Evolutionary conservation across 53 echinoderm and acorn worm genomes (phyloP).

Genomic region (Luidia sarsii): DNA sequence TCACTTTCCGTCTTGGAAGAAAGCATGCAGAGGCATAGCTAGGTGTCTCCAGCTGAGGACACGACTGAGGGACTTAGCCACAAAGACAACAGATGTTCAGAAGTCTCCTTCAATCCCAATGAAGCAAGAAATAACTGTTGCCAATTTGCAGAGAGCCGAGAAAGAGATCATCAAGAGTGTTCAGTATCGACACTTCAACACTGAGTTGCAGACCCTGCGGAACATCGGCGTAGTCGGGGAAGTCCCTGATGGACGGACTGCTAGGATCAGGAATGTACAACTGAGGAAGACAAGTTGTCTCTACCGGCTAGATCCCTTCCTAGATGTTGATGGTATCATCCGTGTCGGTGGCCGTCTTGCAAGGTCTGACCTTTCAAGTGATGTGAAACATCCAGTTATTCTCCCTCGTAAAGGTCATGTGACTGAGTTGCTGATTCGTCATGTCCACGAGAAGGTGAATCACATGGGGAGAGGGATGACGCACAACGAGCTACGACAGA

Average conservation of each 20-base stretch:
- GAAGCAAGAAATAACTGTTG: not conserved
- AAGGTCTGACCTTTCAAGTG: not conserved
- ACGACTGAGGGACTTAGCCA: slow-evolving; percentile 42
- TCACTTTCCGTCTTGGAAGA: slow-evolving; percentile 54
- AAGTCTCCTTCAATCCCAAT: slow-evolving; percentile 36
- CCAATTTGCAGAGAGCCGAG: slow-evolving; percentile 33
- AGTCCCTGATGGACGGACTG: not conserved
- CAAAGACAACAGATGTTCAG: slow-evolving; percentile 45
- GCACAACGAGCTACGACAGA: slow-evolving; percentile 44
- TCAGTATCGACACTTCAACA: slow-evolving; percentile 33
- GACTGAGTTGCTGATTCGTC: slow-evolving; percentile 46
- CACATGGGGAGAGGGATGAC: slow-evolving; percentile 65
- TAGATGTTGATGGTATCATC: slow-evolving; percentile 60
- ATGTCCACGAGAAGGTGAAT: slow-evolving; percentile 40
- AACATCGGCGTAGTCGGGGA: not conserved
- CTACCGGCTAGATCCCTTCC: slow-evolving; percentile 58
- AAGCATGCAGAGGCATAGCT: slow-evolving; percentile 55
- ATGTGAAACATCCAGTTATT: slow-evolving; percentile 8
- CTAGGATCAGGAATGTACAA: not conserved
- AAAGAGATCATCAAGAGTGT: slow-evolving; percentile 44
- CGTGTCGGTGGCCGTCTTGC: slow-evolving; percentile 62
- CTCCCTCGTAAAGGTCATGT: slow-evolving; percentile 24
- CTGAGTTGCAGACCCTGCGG: slow-evolving; percentile 39
- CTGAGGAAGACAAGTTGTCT: slow-evolving; percentile 43
- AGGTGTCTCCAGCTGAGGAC: not conserved